These are phyloP conservation scores for Prosapia bicincta DNA, from an alignment of 2,888 invertebrate genomes.

Conservation along the genomic window DNA sequence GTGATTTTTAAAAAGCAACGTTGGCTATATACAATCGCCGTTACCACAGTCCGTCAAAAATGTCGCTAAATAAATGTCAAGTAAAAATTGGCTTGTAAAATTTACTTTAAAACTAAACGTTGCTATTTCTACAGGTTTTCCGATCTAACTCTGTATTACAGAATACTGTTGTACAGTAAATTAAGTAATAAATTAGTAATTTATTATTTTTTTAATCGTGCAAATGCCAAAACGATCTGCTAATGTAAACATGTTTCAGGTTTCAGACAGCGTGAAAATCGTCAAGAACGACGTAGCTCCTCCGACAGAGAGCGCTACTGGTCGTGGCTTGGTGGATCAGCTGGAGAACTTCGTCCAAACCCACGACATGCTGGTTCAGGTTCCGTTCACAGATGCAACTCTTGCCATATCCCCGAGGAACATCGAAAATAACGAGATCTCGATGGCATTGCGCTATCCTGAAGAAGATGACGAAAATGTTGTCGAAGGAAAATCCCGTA, in stretches of 20 bases:
- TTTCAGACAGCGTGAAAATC: slow-evolving; percentile 70
- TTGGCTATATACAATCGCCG: too few species aligned
- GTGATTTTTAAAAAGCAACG: too few species aligned
- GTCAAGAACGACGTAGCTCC: slow-evolving; percentile 65
- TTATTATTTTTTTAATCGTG: too few species aligned
- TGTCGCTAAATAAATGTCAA: too few species aligned
- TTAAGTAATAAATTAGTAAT: neutral
- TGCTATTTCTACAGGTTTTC: too few species aligned
- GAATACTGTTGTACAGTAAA: neutral
- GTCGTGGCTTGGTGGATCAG: slow-evolving; percentile 63
- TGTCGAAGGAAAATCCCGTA: slow-evolving; percentile 38
- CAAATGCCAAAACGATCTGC: too few species aligned
- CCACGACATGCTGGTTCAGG: slow-evolving; percentile 74
- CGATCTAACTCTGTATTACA: neutral
- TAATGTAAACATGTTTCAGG: slow-evolving; percentile 48
- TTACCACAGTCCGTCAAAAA: too few species aligned
- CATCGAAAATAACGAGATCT: slow-evolving; percentile 70
- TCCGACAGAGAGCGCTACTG: slow-evolving; percentile 44
- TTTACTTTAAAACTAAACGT: too few species aligned
- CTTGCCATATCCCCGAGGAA: slow-evolving; percentile 75
- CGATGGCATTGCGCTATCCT: slow-evolving; percentile 64
- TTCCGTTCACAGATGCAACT: slow-evolving; percentile 62
- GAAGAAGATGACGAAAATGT: slow-evolving; percentile 43
- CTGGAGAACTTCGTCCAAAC: slow-evolving; percentile 69
- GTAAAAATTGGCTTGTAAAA: too few species aligned